These are phyloP conservation scores for Heliconius nattereri DNA, from an alignment of 1,140 invertebrate genomes.

Conservation along the genomic window DNA sequence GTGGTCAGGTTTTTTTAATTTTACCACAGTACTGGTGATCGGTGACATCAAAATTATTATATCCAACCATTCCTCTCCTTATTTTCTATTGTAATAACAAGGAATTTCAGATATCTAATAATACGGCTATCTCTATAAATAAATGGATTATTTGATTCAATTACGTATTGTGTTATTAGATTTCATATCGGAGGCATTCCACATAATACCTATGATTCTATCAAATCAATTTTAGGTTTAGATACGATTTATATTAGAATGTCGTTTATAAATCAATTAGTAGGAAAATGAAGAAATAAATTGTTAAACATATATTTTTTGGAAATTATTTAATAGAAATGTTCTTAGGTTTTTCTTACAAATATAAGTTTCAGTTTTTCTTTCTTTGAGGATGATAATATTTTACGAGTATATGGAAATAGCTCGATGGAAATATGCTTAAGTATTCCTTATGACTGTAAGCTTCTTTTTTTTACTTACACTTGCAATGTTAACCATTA, in stretches of 20 bases:
- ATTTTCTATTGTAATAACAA: not conserved
- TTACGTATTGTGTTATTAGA: constrained; percentile 2
- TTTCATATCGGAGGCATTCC: not conserved
- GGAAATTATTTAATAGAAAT: not conserved
- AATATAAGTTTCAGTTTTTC: too few species aligned
- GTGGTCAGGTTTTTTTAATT: not conserved
- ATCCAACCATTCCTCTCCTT: not conserved
- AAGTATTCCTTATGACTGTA: not conserved
- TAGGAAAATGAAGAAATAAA: not conserved
- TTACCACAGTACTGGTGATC: not conserved
- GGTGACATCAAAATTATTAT: not conserved
- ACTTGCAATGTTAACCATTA: too few species aligned
- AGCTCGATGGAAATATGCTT: too few species aligned
- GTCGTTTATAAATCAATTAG: not conserved
- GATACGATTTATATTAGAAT: not conserved
- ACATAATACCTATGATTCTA: not conserved
- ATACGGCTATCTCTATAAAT: constrained; percentile 1
- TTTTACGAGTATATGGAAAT: too few species aligned
- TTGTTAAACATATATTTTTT: not conserved
- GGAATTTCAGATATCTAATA: not conserved
- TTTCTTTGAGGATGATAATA: too few species aligned
- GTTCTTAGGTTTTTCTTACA: too few species aligned
- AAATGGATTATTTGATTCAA: constrained; percentile 20
- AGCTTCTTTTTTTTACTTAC: too few species aligned
- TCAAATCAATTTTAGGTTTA: not conserved